Evolutionary conservation across 53 echinoderm and acorn worm species (phyloP).

Genomic region (Stichopus horrens): DNA sequence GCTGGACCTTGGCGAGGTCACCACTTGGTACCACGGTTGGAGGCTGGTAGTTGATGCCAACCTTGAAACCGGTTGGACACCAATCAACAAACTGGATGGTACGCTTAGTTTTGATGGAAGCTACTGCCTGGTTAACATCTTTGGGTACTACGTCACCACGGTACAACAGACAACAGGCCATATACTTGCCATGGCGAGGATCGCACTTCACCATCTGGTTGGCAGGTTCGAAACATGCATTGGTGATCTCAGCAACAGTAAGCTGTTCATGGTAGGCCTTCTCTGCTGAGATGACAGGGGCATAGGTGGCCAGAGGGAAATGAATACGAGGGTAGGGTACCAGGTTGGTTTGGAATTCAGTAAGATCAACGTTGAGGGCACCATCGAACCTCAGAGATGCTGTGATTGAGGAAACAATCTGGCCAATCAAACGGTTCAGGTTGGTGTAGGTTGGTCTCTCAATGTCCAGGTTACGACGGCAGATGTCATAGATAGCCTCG

Average conservation of each 20-base stretch:
- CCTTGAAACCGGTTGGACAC: conserved; percentile 58
- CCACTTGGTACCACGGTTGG: conserved; percentile 56
- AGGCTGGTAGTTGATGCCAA: conserved; percentile 67
- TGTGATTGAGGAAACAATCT: conserved; percentile 55
- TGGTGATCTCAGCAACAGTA: conserved; percentile 70
- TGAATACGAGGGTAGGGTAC: conserved; percentile 70
- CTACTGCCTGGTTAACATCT: conserved; percentile 54
- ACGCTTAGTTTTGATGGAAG: conserved; percentile 57
- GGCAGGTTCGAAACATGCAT: conserved; percentile 76
- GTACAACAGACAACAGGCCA: conserved; percentile 66
- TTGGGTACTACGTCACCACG: conserved; percentile 58
- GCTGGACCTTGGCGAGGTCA: conserved; percentile 53
- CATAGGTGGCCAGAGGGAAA: conserved; percentile 53
- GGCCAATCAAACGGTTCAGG: conserved; percentile 54
- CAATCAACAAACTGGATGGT: conserved; percentile 56
- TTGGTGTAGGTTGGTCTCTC: conserved; percentile 50
- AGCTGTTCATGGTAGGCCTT: conserved; percentile 81
- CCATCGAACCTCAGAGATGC: conserved; percentile 54
- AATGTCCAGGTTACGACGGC: conserved; percentile 32
- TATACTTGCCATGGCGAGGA: conserved; percentile 84
- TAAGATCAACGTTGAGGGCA: conserved; percentile 56
- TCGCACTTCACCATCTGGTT: conserved; percentile 86
- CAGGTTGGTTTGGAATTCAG: conserved; percentile 68
- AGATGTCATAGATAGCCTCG: conserved; percentile 82
- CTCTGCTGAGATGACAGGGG: conserved; percentile 68